Base-by-base conservation (phyloP, 2,113 vertebrate genomes). In the Chroicocephalus ridibundus region DNA sequence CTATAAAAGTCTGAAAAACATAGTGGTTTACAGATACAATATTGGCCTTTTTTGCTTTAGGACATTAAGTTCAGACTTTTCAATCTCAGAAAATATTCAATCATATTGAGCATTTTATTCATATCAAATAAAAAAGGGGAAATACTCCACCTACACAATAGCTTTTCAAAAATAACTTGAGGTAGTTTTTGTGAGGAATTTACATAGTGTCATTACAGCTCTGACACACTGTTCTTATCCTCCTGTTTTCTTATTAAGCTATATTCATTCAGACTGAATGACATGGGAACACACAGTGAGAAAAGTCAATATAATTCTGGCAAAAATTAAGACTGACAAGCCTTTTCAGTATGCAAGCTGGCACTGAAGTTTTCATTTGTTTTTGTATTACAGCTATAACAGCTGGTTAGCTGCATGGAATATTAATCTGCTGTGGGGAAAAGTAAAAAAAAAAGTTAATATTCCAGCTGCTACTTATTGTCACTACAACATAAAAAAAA, bases 241-340 rank as follows among this genome's bases (percentile, higher is more conserved):
- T 85, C n/a, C 36, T 92, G 20, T 49, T 82, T 84, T 88, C 34
- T 76, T 62, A 89, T 9, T 92, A 82, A 92, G 36, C 40, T 71
- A n/a, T 52, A 70, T 77, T 92, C 46, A 74, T 58, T 91, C 77
- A 82, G 66, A 76, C 15, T 86, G 61, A 87, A 94, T 77, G 74
- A 91, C 27, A 84, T 25, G 9, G 34, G 82, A 95, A 86, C 27
- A 83, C 24, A 68, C 29, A 86, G 74, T 32, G 17, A 86, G 68
- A 84, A 77, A 81, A 91, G 40, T 82, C 70, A 94, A 54, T 58
- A n/a, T 31, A 88, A 58, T 87, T 91, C 44, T 87, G 49, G 49
- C 57, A 95, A 94, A 89, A 96, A 77, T 66, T 51, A 82, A 76
- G 47, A 86, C 47, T 88, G 79, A 81, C 72, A 66, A 92, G 88